A percentile compares a stretch with the other conserved stretches of the same genome.
Evolutionary conservation across 2,888 invertebrate genomes (phyloP).

Genomic region (Creontiades dilutus): DNA sequence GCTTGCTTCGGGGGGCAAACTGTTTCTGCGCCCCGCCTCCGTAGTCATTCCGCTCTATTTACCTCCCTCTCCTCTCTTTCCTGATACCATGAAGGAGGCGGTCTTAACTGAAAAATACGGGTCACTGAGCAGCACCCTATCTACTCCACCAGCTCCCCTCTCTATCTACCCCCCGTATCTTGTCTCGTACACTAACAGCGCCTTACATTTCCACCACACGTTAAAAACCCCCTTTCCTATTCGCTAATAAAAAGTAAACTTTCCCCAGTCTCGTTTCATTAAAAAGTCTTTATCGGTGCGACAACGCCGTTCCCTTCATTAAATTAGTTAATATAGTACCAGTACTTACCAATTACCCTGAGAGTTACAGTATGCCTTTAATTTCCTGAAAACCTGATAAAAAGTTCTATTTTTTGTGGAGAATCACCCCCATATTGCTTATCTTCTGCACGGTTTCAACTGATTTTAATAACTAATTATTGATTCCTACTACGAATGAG

Average conservation of each 20-base stretch:
- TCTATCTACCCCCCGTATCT: neutral
- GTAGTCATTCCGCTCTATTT: conserved; percentile 60
- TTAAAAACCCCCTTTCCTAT: conserved; percentile 12
- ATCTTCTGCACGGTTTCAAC: too few relatives aligned
- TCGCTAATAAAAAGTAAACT: neutral
- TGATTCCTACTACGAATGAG: too few relatives aligned
- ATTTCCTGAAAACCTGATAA: neutral
- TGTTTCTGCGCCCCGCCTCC: neutral
- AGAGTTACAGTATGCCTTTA: neutral
- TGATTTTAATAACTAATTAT: too few relatives aligned
- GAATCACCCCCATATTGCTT: too few relatives aligned
- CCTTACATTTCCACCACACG: conserved; percentile 53
- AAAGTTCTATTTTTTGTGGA: too few relatives aligned
- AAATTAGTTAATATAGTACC: neutral
- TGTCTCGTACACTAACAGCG: conserved; percentile 44
- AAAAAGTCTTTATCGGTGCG: conserved; percentile 20
- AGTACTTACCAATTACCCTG: neutral
- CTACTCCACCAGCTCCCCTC: too few relatives aligned
- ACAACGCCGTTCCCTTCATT: neutral
- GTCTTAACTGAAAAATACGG: conserved; percentile 63
- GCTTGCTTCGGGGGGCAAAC: neutral
- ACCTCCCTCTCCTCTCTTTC: neutral
- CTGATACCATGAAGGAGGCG: conserved; percentile 50
- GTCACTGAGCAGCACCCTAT: conserved; percentile 42
- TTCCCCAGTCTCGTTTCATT: conserved; percentile 4